Conservation (phyloP, 2,888 invertebrate genomes). For the Caenorhabditis sp. region DNA sequence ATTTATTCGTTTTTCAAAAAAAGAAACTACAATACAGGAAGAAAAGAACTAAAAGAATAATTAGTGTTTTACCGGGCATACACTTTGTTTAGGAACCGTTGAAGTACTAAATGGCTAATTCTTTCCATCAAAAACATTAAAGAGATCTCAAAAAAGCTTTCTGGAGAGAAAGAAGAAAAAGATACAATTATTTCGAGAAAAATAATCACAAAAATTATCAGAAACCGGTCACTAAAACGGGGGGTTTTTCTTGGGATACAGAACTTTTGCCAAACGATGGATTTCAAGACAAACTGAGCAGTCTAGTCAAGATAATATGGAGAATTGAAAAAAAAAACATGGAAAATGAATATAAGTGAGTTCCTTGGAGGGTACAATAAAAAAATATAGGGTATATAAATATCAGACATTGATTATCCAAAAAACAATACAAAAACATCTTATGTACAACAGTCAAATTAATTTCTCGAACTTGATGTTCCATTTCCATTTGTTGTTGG, state of each 20-base stretch:
- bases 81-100: not conserved
- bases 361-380: constrained; percentile 2
- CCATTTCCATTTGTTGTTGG: not conserved
- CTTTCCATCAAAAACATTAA: not conserved
- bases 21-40: too few species aligned
- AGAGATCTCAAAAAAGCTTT: not conserved
- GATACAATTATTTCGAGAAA: not conserved
- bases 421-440: not conserved
- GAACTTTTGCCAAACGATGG: not conserved
- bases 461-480: not conserved
- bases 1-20: too few species aligned
- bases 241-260: not conserved
- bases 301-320: not conserved
- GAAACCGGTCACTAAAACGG: not conserved
- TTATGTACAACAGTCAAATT: not conserved
- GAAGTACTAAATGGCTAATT: not conserved
- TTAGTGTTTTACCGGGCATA: not conserved
- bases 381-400: not conserved
- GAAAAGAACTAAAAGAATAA: too few species aligned
- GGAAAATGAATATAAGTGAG: constrained; percentile 5
- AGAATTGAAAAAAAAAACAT: not conserved
- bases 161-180: not conserved
- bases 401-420: not conserved
- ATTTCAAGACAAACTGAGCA: not conserved
- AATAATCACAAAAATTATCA: not conserved